These are phyloP conservation scores for Peribatodes rhomboidaria DNA, from an alignment of 2,888 invertebrate species.

Conservation along the genomic window DNA sequence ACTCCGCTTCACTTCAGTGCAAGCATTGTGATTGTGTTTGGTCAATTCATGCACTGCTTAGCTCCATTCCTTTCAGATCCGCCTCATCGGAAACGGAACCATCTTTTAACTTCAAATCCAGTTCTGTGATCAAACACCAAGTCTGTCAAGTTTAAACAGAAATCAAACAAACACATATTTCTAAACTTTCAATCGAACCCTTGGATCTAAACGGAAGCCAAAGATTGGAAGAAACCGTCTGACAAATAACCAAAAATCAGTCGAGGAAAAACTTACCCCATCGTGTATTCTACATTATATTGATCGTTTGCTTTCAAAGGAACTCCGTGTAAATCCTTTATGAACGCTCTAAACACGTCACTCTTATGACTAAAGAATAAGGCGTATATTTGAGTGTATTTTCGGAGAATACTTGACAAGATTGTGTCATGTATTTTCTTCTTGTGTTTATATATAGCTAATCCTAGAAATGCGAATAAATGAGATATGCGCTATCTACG, in stretches of 20 bases:
- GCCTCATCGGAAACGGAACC: no score
- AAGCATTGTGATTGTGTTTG: no score
- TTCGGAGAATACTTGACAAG: slow-evolving; percentile 44
- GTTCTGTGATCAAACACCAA: neutral
- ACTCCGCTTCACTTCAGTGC: no score
- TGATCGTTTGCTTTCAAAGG: slow-evolving; percentile 64
- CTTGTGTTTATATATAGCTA: no score
- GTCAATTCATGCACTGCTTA: no score
- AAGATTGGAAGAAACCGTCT: slow-evolving; percentile 24
- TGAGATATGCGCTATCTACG: no score
- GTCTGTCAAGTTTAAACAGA: neutral
- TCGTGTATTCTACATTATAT: slow-evolving; percentile 60
- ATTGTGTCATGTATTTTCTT: slow-evolving; percentile 64
- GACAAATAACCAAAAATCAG: slow-evolving; percentile 28
- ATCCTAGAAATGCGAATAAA: no score
- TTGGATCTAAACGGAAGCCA: slow-evolving; percentile 15
- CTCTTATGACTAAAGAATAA: slow-evolving; percentile 43
- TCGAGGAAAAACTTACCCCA: slow-evolving; percentile 29
- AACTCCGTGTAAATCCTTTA: slow-evolving; percentile 55
- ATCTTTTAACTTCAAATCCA: neutral
- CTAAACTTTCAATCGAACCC: slow-evolving; percentile 7
- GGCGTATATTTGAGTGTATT: slow-evolving; percentile 46
- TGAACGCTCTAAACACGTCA: slow-evolving; percentile 35
- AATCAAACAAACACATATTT: neutral
- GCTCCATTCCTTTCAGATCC: no score